phyloP scores from a whole-genome alignment of 2,113 vertebrate species.

The Rhipidura dahli region DNA sequence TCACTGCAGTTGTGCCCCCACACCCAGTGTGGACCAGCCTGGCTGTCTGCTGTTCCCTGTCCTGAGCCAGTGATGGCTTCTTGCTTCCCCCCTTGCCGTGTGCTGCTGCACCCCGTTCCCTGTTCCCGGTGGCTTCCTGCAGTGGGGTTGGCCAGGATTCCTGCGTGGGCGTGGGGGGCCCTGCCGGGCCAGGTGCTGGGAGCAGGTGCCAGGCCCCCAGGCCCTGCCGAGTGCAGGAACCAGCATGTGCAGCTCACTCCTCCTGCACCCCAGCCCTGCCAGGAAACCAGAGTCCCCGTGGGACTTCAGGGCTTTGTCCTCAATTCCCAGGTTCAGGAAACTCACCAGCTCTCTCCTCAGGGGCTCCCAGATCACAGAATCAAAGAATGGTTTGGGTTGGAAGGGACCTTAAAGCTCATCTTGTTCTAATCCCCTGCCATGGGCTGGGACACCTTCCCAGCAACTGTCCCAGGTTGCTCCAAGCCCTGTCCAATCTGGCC shows the following conservation, averaged over 20 bases:
- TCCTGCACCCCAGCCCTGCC: background rate
- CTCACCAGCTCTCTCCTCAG: background rate
- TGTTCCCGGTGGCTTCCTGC: rapidly evolving
- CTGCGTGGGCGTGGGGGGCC: background rate
- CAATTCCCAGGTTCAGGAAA: background rate
- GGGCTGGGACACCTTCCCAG: background rate
- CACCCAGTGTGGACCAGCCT: background rate
- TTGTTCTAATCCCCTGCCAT: rapidly evolving
- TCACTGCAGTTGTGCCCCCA: background rate
- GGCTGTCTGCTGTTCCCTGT: background rate
- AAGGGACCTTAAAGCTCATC: background rate
- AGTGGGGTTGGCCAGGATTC: background rate
- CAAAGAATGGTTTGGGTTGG: background rate
- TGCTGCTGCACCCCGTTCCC: background rate
- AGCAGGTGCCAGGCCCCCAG: background rate
- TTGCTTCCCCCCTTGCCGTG: rapidly evolving
- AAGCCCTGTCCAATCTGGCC: rapidly evolving
- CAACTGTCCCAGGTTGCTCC: background rate
- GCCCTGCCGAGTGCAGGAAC: background rate
- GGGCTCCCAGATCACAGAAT: background rate
- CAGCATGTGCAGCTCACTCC: background rate
- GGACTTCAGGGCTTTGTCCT: background rate
- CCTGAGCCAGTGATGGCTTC: background rate
- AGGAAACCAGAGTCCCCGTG: background rate
- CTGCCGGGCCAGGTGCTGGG: background rate